phyloP scores from a whole-genome alignment of 2,113 vertebrate genomes.

The Aegithalos caudatus region DNA sequence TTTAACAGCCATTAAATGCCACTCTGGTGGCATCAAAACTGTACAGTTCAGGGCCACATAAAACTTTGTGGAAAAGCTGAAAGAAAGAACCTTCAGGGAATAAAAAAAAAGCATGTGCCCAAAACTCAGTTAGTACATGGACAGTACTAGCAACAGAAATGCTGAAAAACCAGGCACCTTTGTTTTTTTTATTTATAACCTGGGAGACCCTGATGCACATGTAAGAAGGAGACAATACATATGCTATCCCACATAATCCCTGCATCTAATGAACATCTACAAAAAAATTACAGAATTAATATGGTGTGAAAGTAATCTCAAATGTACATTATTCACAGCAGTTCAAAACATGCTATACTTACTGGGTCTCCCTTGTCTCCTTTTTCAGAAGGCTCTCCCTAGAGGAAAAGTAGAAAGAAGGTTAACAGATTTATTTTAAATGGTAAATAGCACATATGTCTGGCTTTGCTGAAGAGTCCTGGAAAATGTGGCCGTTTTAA shows the following conservation, averaged over 20 bases:
- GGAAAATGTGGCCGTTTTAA: neutral
- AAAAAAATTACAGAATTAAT: neutral
- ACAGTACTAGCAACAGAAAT: neutral
- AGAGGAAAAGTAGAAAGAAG: neutral
- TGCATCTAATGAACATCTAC: neutral
- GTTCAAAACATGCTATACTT: slow-evolving; percentile 29
- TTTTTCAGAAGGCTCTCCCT: slow-evolving; percentile 73
- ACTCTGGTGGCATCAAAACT: neutral
- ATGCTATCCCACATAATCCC: neutral
- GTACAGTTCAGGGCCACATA: neutral
- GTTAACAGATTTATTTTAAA: neutral
- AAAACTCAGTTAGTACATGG: neutral
- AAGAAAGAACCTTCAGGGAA: neutral
- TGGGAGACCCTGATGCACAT: neutral
- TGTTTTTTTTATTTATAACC: neutral
- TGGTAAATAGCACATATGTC: neutral
- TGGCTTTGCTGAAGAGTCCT: neutral
- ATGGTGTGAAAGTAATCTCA: neutral
- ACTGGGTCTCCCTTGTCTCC: slow-evolving; percentile 88
- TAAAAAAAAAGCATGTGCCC: accelerated
- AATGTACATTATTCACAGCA: neutral
- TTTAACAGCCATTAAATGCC: neutral
- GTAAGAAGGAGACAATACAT: neutral
- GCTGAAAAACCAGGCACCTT: neutral
- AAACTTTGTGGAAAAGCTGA: neutral